Percentiles rank a stretch among this genome's conserved stretches.
These are phyloP conservation scores for Liodrosophila aerea DNA, from an alignment of 2,888 invertebrate species.

Conservation along the genomic window DNA sequence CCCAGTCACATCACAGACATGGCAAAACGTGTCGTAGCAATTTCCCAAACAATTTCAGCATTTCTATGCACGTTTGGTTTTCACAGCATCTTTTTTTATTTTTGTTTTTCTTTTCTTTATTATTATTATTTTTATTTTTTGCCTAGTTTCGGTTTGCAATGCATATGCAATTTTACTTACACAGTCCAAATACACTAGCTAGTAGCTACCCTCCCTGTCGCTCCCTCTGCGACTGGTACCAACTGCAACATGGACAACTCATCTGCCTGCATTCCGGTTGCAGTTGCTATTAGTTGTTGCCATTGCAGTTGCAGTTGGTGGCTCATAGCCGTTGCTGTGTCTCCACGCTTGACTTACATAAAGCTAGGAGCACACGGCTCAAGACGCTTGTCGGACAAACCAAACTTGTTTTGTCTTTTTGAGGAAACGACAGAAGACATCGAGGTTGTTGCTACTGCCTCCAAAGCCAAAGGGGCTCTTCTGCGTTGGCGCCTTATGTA, in stretches of 20 bases:
- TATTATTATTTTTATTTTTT: constrained; percentile 15
- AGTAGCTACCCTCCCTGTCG: constrained; percentile 4
- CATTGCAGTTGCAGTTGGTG: constrained; percentile 9
- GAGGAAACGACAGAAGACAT: constrained; percentile 68
- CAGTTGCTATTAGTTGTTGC: constrained; percentile 12
- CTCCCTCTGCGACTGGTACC: constrained; percentile 5
- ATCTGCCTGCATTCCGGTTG: constrained; percentile 58
- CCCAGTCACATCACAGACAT: constrained; percentile 33
- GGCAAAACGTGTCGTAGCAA: constrained; percentile 70
- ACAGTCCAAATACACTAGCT: constrained; percentile 8
- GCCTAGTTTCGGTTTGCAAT: constrained; percentile 57
- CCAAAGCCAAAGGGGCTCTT: constrained; percentile 44
- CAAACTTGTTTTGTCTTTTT: constrained; percentile 69
- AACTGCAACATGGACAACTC: constrained; percentile 64
- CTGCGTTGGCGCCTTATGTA: constrained; percentile 76
- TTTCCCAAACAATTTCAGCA: constrained; percentile 71
- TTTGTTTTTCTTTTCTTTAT: constrained; percentile 3
- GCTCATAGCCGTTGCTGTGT: constrained; percentile 24
- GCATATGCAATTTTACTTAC: constrained; percentile 70
- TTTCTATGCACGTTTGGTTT: constrained; percentile 60
- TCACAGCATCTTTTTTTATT: constrained; percentile 47
- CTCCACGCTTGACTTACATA: constrained; percentile 75
- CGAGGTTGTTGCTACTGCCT: constrained; percentile 69
- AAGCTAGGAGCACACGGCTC: constrained; percentile 65
- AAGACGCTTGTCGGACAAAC: constrained; percentile 51